Evolutionary conservation across 2,113 vertebrate species (phyloP), one percentile per base, ranked within the genome.

Genomic region (Oenanthe oenanthe): DNA sequence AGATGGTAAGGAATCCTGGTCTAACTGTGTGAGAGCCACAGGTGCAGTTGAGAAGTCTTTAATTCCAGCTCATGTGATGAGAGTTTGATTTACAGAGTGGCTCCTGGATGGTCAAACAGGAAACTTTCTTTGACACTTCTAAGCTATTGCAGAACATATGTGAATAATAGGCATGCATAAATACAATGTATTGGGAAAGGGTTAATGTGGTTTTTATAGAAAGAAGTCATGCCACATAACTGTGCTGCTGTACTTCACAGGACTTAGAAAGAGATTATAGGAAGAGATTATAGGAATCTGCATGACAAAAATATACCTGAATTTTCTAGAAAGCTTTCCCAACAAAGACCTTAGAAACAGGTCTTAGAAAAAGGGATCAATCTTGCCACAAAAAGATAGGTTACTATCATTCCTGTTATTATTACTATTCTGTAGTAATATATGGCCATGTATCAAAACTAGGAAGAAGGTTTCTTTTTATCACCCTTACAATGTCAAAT

Each of bases 381-480:
- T 75, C 10, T 80, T 31, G 45, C 2, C 21, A 47, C 25, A 54
- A 31, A 53, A 51, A 48, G 2, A 22, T 7, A 70, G 1, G 4
- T 71, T 48, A 17, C 7, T 60, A 4, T 51, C 25, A 43, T 51
- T 68, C 26, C 14, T 36, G 26, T 19, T 56, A 5, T 42, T 73
- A 50, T 15, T 79, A 34, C 7, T 67, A 34, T 26, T 71, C 5
- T 63, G 9, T 58, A 58, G 21, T 42, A 89, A 66, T 28, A 34
- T 16, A 28, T 13, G 4, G 17, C 10, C 34, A 42, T 24, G 9
- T 38, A 31, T 31, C 43, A 58, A 13, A 54, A 40, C 1, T 3
- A 57, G 7, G 2, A 53, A 17, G 16, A 2, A 8, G 7, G 0
- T 3, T 28, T 43, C 10, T 38, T 36, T 50, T 36, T 58, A 18